Evolutionary conservation across 2,113 vertebrate genomes (phyloP), one percentile per base, ranked within the genome.

Genomic region (Brachyhypopomus gauderio): DNA sequence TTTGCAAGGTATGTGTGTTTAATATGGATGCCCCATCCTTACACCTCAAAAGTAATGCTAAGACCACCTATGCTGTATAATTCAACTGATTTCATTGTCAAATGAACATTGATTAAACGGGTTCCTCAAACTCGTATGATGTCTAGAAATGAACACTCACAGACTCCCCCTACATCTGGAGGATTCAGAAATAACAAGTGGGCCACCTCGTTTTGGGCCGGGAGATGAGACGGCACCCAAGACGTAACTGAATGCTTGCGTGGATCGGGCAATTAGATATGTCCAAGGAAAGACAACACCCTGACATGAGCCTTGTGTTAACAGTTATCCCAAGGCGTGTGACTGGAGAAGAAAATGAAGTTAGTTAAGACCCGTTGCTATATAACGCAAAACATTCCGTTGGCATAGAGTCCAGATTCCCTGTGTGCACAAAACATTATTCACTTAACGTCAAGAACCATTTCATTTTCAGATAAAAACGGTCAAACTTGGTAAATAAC

Each of bases 231-330:
- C 36, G 22, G 25, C 67, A 52, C 55, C 67, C n/a, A 56, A 78
- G 66, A 48, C 55, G 84, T 77, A 85, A 85, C 83, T 85, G 84
- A 82, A 84, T 84, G 78, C 83, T 83, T 82, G 83, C 76, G 77
- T 82, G 81, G 83, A 86, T 81, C 67, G 78, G 85, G 88, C 85
- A 88, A 89, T 84, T 75, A 85, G 88, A 90, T 88, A 86, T 81
- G 71, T 62, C 27, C 64, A 62, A 83, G 63, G 88, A 88, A 91
- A 89, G 85, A 84, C 81, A 87, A 91, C 80, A 88, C 88, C 66
- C 78, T 80, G 82, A 59, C 82, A 85, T 90, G 72, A 80, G 79
- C 75, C 82, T 79, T 79, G 79, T 86, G 86, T 90, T 87, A 90
- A 90, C 86, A 90, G 82, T 87, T 82, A 84, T 86, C 84, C 85